Base-by-base conservation (phyloP, 2,888 invertebrate species). In the Apotomis betuletana region DNA sequence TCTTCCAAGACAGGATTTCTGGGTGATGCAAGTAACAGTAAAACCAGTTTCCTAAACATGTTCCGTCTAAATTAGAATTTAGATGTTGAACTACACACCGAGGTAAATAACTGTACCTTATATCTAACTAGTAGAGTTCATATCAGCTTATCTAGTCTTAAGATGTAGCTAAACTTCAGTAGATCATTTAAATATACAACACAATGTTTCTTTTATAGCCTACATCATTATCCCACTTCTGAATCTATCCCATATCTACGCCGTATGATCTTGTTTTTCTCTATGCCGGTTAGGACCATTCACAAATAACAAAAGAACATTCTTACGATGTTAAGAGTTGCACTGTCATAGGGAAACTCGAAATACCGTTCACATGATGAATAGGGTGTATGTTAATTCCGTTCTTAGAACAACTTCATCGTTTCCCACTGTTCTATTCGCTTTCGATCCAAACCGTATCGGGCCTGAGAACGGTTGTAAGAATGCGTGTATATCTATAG, bases 401-500 rank as follows among this genome's bases (percentile, higher is more conserved):
- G 15, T 55, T 10, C 38, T 12, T 61, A 70, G 59, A 61, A 61
- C 41, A 62, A 71, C 52, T 58, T 62, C 36, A 62, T 62, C 44
- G 61, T 27, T 71, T 62, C 67, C 58, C 71, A 62, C 51, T 67
- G 61, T 57, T 44, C 65, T 67, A 59, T 67, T 67, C 41, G 41
- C 67, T 77, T 79, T 77, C 79, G 78, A 81, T 80, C 79, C 78
- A 76, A 81, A 80, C 77, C 75, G 80, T 79, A 60, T 77, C 80
- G 78, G 78, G 80, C 80, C 77, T 78, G 77, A 76, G 77, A 75
- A 67, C 77, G 76, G 73, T 74, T 70, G 10, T 61, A 78, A 82
- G 87, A 85, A 86, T 87, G 86, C 80, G 80, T 84, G 77, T 41
- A 41, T 41, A 41, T 15, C 15, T 74, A 74, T 74, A 77, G 60